Percentiles rank a stretch among this genome's conserved stretches.
Conservation (phyloP, 2,888 invertebrate species). For the Drosophila birchii region DNA sequence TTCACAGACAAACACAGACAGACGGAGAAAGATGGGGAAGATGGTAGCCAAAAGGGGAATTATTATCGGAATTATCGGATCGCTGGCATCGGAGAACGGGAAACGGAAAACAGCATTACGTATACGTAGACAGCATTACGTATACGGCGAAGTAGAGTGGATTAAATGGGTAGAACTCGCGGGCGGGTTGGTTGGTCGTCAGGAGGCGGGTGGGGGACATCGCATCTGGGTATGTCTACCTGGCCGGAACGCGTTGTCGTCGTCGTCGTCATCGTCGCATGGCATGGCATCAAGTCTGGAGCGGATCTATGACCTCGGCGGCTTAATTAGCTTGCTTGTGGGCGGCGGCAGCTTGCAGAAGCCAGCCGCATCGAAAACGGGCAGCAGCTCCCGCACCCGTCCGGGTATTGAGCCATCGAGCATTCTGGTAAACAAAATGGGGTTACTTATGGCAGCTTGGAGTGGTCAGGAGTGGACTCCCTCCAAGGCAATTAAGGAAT, state of each 20-base stretch:
- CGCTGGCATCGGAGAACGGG: constrained; percentile 52
- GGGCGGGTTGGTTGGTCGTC: constrained; percentile 47
- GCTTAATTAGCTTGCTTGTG: constrained; percentile 91
- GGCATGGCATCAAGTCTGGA: constrained; percentile 19
- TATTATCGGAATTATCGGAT: constrained; percentile 60
- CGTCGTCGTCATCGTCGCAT: constrained; percentile 10
- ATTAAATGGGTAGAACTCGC: constrained; percentile 23
- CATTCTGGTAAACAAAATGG: constrained; percentile 85
- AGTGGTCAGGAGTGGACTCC: neutral
- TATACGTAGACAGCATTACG: neutral
- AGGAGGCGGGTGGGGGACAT: constrained; percentile 26
- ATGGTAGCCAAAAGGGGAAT: constrained; percentile 69
- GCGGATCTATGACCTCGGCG: constrained; percentile 83
- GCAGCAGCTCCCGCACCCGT: constrained; percentile 90
- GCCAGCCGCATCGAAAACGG: constrained; percentile 94
- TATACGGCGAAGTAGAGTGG: constrained; percentile 12
- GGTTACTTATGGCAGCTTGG: neutral
- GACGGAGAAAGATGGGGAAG: constrained; percentile 27
- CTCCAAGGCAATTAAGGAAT: neutral
- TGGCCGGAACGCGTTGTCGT: constrained; percentile 30
- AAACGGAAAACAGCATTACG: constrained; percentile 24
- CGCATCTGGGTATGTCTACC: constrained; percentile 20
- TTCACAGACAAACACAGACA: constrained; percentile 45
- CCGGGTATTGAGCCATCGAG: constrained; percentile 89
- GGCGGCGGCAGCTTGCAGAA: constrained; percentile 93